Conservation (phyloP, 2,113 vertebrate genomes). For the Thalassarche chlororhynchos region DNA sequence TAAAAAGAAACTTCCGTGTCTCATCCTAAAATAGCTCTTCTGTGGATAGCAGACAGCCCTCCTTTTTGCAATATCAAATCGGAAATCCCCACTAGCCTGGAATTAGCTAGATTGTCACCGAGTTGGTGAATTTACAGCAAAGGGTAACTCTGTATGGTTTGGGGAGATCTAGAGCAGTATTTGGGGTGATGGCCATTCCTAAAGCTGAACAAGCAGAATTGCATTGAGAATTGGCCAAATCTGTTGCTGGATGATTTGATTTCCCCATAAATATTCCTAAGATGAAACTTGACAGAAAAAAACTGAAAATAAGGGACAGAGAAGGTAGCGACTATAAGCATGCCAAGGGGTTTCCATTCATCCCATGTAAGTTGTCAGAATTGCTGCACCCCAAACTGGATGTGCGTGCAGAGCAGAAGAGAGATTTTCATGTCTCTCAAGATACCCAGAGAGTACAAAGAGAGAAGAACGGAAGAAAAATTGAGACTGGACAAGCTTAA, state of each 20-base stretch:
- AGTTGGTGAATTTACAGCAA: background rate
- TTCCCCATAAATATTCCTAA: background rate
- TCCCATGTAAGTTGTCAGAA: no score
- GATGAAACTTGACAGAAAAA: background rate
- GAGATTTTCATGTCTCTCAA: background rate
- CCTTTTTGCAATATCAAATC: background rate
- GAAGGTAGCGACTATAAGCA: background rate
- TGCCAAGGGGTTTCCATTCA: background rate
- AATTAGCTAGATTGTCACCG: accelerated
- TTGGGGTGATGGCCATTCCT: background rate
- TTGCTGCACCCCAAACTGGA: background rate
- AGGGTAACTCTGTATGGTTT: background rate
- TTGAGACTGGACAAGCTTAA: background rate
- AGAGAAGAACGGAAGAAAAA: background rate
- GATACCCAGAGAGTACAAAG: no score
- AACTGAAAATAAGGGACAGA: background rate
- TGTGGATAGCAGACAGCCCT: background rate
- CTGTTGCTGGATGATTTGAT: background rate
- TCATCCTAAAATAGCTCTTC: background rate
- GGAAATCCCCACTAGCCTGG: background rate
- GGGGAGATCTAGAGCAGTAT: background rate
- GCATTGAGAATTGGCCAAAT: background rate
- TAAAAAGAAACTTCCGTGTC: background rate
- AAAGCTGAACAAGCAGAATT: background rate
- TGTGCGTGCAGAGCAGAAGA: background rate